Base-by-base conservation (phyloP, 2,113 vertebrate species). In the Cichladusa arquata region DNA sequence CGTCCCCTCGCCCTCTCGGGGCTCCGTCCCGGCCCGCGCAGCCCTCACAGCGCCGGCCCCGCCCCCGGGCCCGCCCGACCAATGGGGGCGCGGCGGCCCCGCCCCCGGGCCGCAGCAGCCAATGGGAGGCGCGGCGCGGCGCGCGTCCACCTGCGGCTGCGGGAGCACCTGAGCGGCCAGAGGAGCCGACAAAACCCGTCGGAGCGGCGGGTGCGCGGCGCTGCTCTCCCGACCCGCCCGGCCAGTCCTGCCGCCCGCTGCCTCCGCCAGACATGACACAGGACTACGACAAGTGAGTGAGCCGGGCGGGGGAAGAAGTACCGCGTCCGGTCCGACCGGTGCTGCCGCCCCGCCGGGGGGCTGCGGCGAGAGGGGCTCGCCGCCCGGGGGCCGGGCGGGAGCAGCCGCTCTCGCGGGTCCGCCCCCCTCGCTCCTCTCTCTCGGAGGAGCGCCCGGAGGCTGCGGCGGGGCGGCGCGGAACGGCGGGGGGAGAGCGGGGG, bases 271-370 rank as follows among this genome's bases (percentile, higher is more conserved):
- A 98, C 98, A 99, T 99, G 99, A 99, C 99, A 99, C 99, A 99
- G 98, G 99, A 99, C 97, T 99, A 99, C 99, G 99, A 99, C 98
- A 99, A 99, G 99, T 99, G 98, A 99, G 99, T 98, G 73, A 62
- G 86, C 13, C 26, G 64, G 72, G 85, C 22, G 56, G 58, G 56
- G 36, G 53, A 8, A 36, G 64, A 36, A 73, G 33, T 24, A 61
- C 25, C 34, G 56, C 18, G 50, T 47, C 95, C 77, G 86, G 95
- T 90, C 76, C 31, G 89, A 90, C 93, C 79, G 82, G 92, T 93
- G 88, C 19, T 28, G 71, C 88, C 31, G 62, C 82, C 50, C 53
- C 69, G 16, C 72, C 19, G 44, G 53, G 47, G 60, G 54, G 53
- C 47, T 56, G 73, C 28, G 31, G 25, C 19, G 7, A 56, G 66